phyloP scores from a whole-genome alignment of 1,140 invertebrate genomes.

The Drosophila mauritiana region DNA sequence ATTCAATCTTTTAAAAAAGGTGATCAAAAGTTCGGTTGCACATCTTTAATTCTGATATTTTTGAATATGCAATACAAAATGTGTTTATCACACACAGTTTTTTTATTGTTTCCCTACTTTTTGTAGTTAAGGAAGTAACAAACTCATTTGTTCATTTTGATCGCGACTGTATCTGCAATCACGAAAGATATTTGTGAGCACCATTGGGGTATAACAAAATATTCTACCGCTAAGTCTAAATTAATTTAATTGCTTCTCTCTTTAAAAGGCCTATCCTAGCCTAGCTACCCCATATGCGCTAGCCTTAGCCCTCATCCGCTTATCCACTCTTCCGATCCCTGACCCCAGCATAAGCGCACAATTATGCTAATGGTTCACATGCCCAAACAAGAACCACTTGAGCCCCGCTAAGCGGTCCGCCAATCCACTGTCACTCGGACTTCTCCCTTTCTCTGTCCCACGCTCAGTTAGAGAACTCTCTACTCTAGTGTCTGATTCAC shows the following conservation, averaged over 20 bases:
- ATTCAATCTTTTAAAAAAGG: not conserved
- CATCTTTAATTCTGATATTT: no score
- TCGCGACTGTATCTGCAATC: no score
- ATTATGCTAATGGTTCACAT: conserved; percentile 69
- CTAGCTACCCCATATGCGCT: not conserved
- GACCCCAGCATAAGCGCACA: conserved; percentile 43
- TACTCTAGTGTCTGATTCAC: conserved; percentile 30
- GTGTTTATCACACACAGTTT: no score
- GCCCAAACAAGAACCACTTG: conserved; percentile 60
- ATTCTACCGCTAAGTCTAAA: conserved; percentile 12
- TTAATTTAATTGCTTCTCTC: conserved; percentile 26
- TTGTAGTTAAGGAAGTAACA: no score
- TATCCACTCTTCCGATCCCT: conserved; percentile 6
- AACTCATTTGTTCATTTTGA: no score
- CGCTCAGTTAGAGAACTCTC: conserved; percentile 20
- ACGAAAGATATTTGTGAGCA: no score
- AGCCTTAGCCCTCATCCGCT: not conserved
- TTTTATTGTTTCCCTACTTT: no score
- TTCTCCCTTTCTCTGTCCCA: conserved; percentile 17
- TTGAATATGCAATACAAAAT: no score
- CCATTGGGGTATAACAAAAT: no score
- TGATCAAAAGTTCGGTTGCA: not conserved
- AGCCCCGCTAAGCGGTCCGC: conserved; percentile 26
- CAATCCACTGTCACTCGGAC: conserved; percentile 44
- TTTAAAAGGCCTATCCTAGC: not conserved